Conservation (phyloP, 2,113 vertebrate species). For the Lophochroa leadbeateri region DNA sequence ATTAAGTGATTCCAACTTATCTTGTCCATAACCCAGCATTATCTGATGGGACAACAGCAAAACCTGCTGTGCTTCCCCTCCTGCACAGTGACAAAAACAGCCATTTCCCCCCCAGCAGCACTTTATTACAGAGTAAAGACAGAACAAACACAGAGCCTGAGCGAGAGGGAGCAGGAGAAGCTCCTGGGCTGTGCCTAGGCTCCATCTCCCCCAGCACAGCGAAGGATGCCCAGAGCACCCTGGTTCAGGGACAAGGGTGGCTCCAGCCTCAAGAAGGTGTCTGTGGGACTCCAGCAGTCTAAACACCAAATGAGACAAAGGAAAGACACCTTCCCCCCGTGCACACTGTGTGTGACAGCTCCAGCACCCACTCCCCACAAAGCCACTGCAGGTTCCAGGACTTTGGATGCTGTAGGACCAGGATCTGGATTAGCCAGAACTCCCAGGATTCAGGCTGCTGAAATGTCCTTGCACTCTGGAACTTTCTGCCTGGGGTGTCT, state of each 20-base stretch:
- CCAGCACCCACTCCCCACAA: background rate
- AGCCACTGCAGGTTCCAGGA: background rate
- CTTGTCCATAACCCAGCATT: background rate
- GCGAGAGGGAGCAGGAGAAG: background rate
- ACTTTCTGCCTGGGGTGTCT: background rate
- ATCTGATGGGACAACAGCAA: background rate
- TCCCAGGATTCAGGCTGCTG: background rate
- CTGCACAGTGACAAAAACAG: background rate
- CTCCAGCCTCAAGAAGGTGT: background rate
- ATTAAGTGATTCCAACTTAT: background rate
- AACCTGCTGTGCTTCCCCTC: background rate
- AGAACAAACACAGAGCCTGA: background rate
- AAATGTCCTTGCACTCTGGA: fast-evolving
- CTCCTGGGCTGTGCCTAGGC: background rate
- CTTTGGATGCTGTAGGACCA: background rate
- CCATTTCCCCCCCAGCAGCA: background rate
- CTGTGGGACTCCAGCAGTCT: background rate
- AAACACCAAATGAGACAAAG: background rate
- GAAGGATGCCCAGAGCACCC: background rate
- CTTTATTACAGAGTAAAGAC: background rate
- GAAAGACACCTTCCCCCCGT: fast-evolving
- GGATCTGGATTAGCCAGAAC: fast-evolving
- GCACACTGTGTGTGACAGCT: background rate
- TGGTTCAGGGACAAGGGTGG: background rate
- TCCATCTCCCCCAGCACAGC: background rate